Evolutionary conservation across 2,888 invertebrate species (phyloP).

Genomic region (Linnaemya tessellans): DNA sequence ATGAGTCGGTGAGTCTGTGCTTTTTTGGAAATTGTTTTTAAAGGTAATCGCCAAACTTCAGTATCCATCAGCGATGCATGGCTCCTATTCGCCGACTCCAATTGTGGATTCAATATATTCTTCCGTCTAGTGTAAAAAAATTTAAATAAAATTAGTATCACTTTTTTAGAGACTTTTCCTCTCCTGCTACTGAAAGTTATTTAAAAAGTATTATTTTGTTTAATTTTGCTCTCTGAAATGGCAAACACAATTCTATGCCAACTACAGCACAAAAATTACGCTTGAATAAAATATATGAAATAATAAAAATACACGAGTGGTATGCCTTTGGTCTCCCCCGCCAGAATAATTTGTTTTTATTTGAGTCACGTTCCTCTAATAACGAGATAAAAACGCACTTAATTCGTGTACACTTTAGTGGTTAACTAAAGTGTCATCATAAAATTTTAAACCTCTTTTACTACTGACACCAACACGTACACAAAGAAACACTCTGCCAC

Average conservation of each 20-base stretch:
- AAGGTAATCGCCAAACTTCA: too few relatives aligned
- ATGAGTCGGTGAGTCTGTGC: too few relatives aligned
- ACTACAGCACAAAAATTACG: slow-evolving; percentile 12
- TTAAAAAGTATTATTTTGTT: not conserved
- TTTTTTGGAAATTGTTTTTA: too few relatives aligned
- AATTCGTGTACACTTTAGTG: slow-evolving; percentile 68
- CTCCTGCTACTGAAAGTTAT: not conserved
- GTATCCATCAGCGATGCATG: too few relatives aligned
- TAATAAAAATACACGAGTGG: not conserved
- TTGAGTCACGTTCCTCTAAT: slow-evolving; percentile 68
- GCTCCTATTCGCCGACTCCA: too few relatives aligned
- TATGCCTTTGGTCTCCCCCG: not conserved
- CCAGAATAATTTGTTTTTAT: slow-evolving; percentile 37
- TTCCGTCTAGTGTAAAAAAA: not conserved
- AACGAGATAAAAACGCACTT: slow-evolving; percentile 71
- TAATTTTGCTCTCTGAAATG: not conserved
- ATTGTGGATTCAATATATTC: too few relatives aligned
- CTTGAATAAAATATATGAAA: not conserved
- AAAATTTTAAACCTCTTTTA: slow-evolving; percentile 67
- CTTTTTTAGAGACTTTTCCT: not conserved
- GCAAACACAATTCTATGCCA: not conserved
- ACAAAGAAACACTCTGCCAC: not conserved
- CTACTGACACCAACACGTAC: slow-evolving; percentile 37
- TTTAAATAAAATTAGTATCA: not conserved
- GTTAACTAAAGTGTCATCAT: slow-evolving; percentile 68